Percentiles rank a stretch among this genome's conserved stretches.
Evolutionary conservation across 1,140 invertebrate genomes (phyloP).

Genomic region (Sinonovacula constricta): DNA sequence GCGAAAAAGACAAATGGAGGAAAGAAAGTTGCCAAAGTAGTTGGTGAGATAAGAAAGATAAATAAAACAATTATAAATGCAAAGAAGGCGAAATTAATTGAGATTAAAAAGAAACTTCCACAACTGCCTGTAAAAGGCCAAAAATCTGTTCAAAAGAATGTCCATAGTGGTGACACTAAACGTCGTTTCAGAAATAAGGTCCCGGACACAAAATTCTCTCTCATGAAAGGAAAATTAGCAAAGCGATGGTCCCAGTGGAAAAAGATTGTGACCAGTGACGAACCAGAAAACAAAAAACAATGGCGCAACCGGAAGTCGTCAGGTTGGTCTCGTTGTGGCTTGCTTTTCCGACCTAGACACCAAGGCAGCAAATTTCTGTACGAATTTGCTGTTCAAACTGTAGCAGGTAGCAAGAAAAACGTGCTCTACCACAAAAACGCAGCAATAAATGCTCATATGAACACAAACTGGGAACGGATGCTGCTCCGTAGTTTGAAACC

Average conservation of each 20-base stretch:
- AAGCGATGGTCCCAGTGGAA: slow-evolving; percentile 52
- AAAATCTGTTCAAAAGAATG: background rate
- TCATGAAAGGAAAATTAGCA: slow-evolving; percentile 26
- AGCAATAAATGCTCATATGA: background rate
- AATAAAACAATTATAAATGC: background rate
- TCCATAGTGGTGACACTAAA: slow-evolving; percentile 11
- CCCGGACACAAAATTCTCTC: slow-evolving; percentile 50
- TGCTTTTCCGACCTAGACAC: slow-evolving; percentile 26
- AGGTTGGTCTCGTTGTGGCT: slow-evolving; percentile 18
- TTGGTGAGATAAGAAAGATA: background rate
- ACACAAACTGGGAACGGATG: slow-evolving; percentile 21
- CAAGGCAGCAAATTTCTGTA: slow-evolving; percentile 37
- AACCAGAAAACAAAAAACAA: background rate
- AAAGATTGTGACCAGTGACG: slow-evolving; percentile 14
- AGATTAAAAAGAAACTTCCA: background rate
- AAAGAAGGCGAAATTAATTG: background rate
- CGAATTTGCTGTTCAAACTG: slow-evolving; percentile 53
- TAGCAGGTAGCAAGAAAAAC: slow-evolving; percentile 31
- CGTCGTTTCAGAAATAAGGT: slow-evolving; percentile 47
- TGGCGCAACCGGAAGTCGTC: slow-evolving; percentile 25
- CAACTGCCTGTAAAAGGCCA: background rate
- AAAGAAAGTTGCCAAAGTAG: no score
- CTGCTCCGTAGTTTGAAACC: no score
- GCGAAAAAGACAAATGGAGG: background rate
- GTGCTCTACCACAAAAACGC: slow-evolving; percentile 45